Percentiles rank a stretch among this genome's conserved stretches.
Conservation (phyloP, 2,113 vertebrate species). For the Saguinus midas region DNA sequence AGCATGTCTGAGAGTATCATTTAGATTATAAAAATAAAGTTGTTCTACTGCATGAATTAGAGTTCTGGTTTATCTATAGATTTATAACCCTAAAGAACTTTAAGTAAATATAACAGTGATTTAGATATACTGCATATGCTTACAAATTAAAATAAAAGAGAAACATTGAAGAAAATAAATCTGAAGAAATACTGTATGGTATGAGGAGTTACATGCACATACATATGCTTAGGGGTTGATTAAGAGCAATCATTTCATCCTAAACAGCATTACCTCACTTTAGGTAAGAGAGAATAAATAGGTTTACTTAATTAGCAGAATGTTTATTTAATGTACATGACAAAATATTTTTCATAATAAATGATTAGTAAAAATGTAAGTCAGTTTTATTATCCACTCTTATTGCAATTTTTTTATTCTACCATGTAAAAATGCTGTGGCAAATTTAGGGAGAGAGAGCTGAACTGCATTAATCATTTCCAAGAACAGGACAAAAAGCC, state of each 20-base stretch:
- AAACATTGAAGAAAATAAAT: slow-evolving; percentile 22
- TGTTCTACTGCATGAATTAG: not conserved
- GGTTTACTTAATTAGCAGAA: not conserved
- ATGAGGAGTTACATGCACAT: not conserved
- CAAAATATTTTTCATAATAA: slow-evolving; percentile 25
- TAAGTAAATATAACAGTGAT: not conserved
- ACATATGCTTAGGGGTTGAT: not conserved
- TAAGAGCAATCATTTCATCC: not conserved
- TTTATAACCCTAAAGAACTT: not conserved
- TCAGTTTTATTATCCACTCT: not conserved
- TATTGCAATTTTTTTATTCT: not conserved
- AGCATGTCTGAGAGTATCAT: not conserved
- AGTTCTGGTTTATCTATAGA: slow-evolving; percentile 3
- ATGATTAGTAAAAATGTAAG: not conserved
- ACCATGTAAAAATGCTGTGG: not conserved
- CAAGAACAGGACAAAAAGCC: not conserved
- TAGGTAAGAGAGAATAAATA: not conserved
- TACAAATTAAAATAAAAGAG: not conserved
- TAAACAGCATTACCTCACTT: not conserved
- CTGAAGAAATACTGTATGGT: not conserved
- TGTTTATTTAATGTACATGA: not conserved
- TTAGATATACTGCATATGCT: not conserved
- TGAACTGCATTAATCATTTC: slow-evolving; percentile 7
- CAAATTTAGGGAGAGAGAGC: not conserved
- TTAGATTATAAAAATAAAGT: slow-evolving; percentile 10